These are phyloP conservation scores for Drosophila sp. DNA, from an alignment of 1,140 invertebrate genomes.

Conservation along the genomic window DNA sequence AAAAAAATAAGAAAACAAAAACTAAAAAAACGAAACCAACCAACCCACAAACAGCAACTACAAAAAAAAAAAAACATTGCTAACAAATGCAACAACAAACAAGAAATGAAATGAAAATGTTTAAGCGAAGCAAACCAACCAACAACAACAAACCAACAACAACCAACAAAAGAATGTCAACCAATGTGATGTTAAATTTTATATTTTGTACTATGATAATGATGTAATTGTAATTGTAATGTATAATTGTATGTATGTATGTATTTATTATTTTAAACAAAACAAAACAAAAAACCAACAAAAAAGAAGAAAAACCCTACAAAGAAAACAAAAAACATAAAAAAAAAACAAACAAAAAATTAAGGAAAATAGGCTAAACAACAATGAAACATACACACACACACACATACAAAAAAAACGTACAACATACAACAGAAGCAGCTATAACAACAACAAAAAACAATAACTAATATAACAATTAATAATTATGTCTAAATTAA, in stretches of 20 bases:
- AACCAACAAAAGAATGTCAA: conserved; percentile 82
- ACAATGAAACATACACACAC: conserved; percentile 1
- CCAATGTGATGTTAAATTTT: conserved; percentile 82
- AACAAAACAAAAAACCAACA: conserved; percentile 64
- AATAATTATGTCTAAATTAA: conserved; percentile 8
- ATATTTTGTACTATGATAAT: conserved; percentile 81
- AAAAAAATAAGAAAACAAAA: conserved; percentile 31
- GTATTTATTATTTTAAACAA: conserved; percentile 79
- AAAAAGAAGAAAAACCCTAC: conserved; percentile 20
- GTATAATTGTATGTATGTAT: conserved; percentile 71
- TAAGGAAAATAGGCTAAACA: conserved; percentile 9
- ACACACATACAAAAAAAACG: background rate
- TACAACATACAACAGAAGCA: background rate
- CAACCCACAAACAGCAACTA: conserved; percentile 55
- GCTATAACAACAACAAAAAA: background rate
- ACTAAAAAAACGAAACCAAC: conserved; percentile 61
- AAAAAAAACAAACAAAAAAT: conserved; percentile 31
- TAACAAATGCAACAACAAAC: conserved; percentile 21
- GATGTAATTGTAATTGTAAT: conserved; percentile 78
- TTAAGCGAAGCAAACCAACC: conserved; percentile 69
- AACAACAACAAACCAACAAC: conserved; percentile 70
- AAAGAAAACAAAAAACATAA: conserved; percentile 18
- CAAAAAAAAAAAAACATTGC: conserved; percentile 26
- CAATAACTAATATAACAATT: conserved; percentile 11
- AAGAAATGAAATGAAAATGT: conserved; percentile 39